Evolutionary conservation across 2,888 invertebrate species (phyloP), one percentile per base, ranked within the genome.

Genomic region (Anthoptus insignis): DNA sequence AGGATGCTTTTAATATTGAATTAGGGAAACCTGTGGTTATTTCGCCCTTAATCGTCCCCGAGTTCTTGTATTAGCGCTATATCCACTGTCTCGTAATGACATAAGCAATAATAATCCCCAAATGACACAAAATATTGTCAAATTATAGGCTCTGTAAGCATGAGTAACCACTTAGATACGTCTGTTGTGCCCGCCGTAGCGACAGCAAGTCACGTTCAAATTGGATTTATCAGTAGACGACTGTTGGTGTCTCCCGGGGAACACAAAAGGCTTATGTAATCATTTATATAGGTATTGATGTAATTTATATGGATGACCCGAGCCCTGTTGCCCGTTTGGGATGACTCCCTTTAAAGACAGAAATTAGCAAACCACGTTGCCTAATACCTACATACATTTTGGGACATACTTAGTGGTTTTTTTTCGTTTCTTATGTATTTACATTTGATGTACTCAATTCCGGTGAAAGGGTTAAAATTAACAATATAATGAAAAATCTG

Each of bases 71-170:
- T 91, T 88, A 92, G 86, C 86, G 81, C 88, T 89, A 88, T 89
- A 91, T 90, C 91, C 88, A 87, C 87, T 86, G 84, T 81, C 87
- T 79, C 81, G 90, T 92, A 91, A 92, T 91, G 87, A 84, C 89
- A 83, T 88, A 90, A 90, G 92, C 92, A 92, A 92, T 93, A 91
- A 91, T 90, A 91, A 92, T 89, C 87, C 86, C 91, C 86, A 92
- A 93, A 92, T 93, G 93, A 93, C 92, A 93, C 92, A 93, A 92
- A 93, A 92, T 92, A 93, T 92, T 93, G 92, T 92, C 91, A 93
- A 93, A 93, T 93, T 93, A 93, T 93, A 92, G 91, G 87, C 85
- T 90, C 87, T 88, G 91, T 89, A 90, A 87, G 87, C 85, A 89
- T 87, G 91, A 89, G 89, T 86, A 88, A 88, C 92, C 92, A 92